Evolutionary conservation across 2,797 vertebrate genomes (phyloP).

Genomic region (Lindbergichthys nudifrons): DNA sequence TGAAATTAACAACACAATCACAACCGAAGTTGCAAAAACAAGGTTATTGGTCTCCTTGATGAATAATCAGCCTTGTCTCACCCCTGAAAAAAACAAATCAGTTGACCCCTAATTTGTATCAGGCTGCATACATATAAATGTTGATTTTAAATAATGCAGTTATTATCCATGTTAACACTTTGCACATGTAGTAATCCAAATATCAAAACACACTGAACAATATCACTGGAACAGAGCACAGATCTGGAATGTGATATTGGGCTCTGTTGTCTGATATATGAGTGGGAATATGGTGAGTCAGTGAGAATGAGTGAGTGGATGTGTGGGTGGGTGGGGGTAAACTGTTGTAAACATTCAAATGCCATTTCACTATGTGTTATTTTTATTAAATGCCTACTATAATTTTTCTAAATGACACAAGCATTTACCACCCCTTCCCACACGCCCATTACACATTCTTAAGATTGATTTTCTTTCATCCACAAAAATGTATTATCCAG

Average conservation of each 20-base stretch:
- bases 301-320: slow-evolving; percentile 73
- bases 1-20: no score
- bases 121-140: slow-evolving; percentile 44
- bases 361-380: slow-evolving; percentile 59
- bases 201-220: slow-evolving; percentile 69
- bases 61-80: no score
- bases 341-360: slow-evolving; percentile 64
- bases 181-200: slow-evolving; percentile 61
- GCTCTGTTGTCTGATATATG: slow-evolving; percentile 68
- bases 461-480: slow-evolving; percentile 47
- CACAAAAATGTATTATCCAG: slow-evolving; percentile 31
- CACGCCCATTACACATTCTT: slow-evolving; percentile 54
- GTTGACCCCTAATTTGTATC: slow-evolving; percentile 2
- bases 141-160: slow-evolving; percentile 56
- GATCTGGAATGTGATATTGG: slow-evolving; percentile 63
- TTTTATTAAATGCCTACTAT: slow-evolving; percentile 43
- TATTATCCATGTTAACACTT: slow-evolving; percentile 57
- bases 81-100: no score
- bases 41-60: no score
- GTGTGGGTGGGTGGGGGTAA: slow-evolving; percentile 69
- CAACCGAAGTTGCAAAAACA: no score
- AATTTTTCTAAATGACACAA: slow-evolving; percentile 59
- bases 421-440: slow-evolving; percentile 65
- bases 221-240: slow-evolving; percentile 59
- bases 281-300: slow-evolving; percentile 64